These are phyloP conservation scores for Drosophila diplacantha DNA, from an alignment of 2,888 invertebrate species.

Conservation along the genomic window DNA sequence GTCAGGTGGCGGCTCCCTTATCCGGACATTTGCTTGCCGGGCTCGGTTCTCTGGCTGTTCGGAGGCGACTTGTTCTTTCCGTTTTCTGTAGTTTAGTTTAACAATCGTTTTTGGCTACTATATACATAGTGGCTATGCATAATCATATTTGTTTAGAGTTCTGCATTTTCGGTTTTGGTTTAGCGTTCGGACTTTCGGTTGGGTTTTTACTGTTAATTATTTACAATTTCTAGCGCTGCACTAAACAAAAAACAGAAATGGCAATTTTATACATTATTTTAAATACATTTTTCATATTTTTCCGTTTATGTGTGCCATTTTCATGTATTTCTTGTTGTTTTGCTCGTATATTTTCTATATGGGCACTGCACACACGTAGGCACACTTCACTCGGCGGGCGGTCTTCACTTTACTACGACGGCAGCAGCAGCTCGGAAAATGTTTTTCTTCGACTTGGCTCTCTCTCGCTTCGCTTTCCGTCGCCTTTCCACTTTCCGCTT, in stretches of 20 bases:
- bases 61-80: conserved; percentile 2
- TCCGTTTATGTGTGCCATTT: conserved; percentile 13
- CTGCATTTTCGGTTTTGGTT: conserved; percentile 50
- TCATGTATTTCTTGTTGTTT: conserved; percentile 8
- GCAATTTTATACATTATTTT: conserved; percentile 10
- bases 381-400: conserved; percentile 36
- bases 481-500: conserved; percentile 25
- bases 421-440: conserved; percentile 48
- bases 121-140: conserved; percentile 50
- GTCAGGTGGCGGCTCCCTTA: conserved; percentile 64
- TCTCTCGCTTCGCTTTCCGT: conserved; percentile 40
- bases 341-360: conserved; percentile 20
- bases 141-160: conserved; percentile 38
- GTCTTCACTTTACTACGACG: conserved; percentile 27
- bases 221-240: conserved; percentile 63
- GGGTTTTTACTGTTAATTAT: conserved; percentile 59
- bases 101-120: conserved; percentile 33
- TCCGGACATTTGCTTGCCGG: conserved; percentile 73
- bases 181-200: conserved; percentile 45
- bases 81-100: background rate
- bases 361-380: conserved; percentile 34
- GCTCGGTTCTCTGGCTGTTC: conserved; percentile 34
- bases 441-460: conserved; percentile 41
- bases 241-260: conserved; percentile 34
- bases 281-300: background rate